phyloP scores from a whole-genome alignment of 2,888 invertebrate species.

The Argyresthia albistria region DNA sequence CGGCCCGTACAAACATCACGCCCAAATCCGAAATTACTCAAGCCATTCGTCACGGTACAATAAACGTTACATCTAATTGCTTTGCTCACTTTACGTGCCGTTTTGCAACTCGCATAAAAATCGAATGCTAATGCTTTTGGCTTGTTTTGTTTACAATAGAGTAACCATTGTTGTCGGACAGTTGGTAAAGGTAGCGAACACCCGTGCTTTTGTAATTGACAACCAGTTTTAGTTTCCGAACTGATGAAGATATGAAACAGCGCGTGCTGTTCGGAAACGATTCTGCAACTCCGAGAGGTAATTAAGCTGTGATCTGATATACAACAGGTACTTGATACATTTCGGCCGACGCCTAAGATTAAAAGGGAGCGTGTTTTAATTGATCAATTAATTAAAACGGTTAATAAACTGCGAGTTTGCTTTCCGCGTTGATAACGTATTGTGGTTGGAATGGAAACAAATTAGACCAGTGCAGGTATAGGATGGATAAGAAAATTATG shows the following conservation, averaged over 20 bases:
- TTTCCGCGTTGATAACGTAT: background rate
- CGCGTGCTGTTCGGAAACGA: conserved; percentile 18
- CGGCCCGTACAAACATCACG: background rate
- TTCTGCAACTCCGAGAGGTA: conserved; percentile 30
- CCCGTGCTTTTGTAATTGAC: conserved; percentile 38
- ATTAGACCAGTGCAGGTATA: background rate
- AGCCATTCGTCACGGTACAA: conserved; percentile 29
- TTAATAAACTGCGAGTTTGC: background rate
- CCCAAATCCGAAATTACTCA: conserved; percentile 6
- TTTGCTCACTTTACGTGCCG: conserved; percentile 4
- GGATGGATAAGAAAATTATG: background rate
- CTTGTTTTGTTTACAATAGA: conserved; percentile 49
- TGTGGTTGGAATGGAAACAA: background rate
- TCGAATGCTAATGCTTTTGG: conserved; percentile 35
- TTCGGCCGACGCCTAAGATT: conserved; percentile 33
- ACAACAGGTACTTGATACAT: conserved; percentile 16
- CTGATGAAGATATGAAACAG: conserved; percentile 50
- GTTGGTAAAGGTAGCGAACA: conserved; percentile 26
- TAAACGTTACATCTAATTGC: conserved; percentile 16
- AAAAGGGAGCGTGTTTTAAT: conserved; percentile 24
- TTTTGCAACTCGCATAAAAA: conserved; percentile 14
- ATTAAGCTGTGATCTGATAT: conserved; percentile 25
- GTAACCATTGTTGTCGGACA: conserved; percentile 43
- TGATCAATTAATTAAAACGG: conserved; percentile 26
- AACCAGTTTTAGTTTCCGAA: conserved; percentile 45